Conservation (phyloP, 2,888 invertebrate species). For the Eucriotettix oculatus region DNA sequence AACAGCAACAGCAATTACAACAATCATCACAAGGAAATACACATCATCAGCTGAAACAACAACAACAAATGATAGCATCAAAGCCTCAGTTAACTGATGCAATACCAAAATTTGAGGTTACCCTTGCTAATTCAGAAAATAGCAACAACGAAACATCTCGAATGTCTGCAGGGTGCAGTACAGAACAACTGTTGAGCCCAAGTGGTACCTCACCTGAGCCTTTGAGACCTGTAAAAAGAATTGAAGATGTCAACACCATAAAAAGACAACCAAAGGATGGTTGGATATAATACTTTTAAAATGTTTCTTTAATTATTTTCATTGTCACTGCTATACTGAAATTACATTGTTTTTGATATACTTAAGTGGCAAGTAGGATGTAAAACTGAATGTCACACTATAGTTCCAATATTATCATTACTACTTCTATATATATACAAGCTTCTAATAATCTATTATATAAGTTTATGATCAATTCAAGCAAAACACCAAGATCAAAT, state of each 20-base stretch:
- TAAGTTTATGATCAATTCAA: too few relatives aligned
- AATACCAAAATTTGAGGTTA: conserved; percentile 8
- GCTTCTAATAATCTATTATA: too few relatives aligned
- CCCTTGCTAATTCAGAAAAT: conserved; percentile 6
- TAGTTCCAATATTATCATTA: too few relatives aligned
- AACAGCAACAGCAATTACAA: not conserved
- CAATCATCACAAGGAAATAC: not conserved
- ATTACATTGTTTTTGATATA: too few relatives aligned
- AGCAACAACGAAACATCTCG: conserved; percentile 14
- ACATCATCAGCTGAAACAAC: conserved; percentile 1
- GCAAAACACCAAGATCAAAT: too few relatives aligned
- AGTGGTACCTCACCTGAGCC: conserved; percentile 25
- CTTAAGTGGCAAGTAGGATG: too few relatives aligned
- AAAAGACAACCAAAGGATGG: conserved; percentile 40
- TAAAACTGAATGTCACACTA: too few relatives aligned
- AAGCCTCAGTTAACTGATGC: not conserved
- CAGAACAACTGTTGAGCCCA: conserved; percentile 29
- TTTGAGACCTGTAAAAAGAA: conserved; percentile 27
- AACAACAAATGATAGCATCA: not conserved
- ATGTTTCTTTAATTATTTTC: too few relatives aligned
- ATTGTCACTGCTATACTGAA: too few relatives aligned
- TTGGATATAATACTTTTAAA: conserved; percentile 31
- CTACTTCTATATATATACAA: too few relatives aligned
- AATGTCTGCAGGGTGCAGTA: conserved; percentile 25
- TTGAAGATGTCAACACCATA: conserved; percentile 36